Evolutionary conservation across 2,797 vertebrate genomes (phyloP).

Genomic region (Sebastes umbrosus): DNA sequence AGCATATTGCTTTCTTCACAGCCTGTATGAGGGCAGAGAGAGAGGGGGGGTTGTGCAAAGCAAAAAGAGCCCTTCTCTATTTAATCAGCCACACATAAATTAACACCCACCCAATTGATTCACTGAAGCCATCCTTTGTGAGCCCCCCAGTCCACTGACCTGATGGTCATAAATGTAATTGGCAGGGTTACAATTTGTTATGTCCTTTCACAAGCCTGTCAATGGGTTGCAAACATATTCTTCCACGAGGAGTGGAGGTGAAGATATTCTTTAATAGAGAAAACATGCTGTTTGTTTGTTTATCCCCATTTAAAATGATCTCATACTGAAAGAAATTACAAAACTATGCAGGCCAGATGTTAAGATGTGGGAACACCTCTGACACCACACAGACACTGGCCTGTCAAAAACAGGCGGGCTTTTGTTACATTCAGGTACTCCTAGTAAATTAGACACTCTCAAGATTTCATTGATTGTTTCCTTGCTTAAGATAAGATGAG

Average conservation of each 20-base stretch:
- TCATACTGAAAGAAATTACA: background rate
- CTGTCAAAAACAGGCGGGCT: conserved; percentile 61
- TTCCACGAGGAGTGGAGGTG: background rate
- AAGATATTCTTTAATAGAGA: background rate
- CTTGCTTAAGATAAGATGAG: background rate
- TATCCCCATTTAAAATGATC: background rate
- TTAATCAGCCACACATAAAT: conserved; percentile 68
- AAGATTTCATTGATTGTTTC: background rate
- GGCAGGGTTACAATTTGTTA: conserved; percentile 45
- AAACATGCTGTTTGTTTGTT: background rate
- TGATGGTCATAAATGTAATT: conserved; percentile 66
- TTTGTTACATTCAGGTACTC: conserved; percentile 14
- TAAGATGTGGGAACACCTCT: conserved; percentile 16
- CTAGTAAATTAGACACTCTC: background rate
- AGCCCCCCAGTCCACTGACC: conserved; percentile 44
- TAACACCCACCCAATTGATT: conserved; percentile 56
- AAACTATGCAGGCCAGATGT: conserved; percentile 28
- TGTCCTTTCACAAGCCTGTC: conserved; percentile 48
- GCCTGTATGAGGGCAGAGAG: background rate
- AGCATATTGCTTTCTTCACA: conserved; percentile 23
- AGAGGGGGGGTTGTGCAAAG: conserved; percentile 16
- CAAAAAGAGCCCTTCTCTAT: conserved; percentile 39
- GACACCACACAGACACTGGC: conserved; percentile 13
- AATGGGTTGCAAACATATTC: background rate
- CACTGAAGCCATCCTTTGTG: conserved; percentile 59